Base-by-base conservation (phyloP, 2,888 invertebrate species). In the Sylvicola cinctus region DNA sequence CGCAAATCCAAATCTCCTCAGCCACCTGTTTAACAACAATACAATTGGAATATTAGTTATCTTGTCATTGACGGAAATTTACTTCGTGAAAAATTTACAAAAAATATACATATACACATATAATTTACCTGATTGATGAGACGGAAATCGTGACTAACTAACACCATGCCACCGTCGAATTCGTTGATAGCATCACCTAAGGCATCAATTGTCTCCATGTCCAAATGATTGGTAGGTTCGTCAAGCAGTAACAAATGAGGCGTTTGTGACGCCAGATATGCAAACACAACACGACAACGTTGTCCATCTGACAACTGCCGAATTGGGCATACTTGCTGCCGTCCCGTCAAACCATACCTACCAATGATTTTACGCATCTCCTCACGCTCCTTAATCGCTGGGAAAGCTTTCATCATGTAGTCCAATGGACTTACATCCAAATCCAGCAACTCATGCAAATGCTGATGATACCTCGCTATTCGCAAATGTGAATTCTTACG, bases 321-420 rank as follows among this genome's bases (percentile, higher is more conserved):
- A n/a, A 57, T 57, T 25, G 54, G 57, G 35, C 51, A 48, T 43
- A 83, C 85, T 65, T 93, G 91, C 51, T 98, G 95, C 39, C 91
- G 70, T 4, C 98, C 98, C 1, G 96, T 88, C 32, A 99, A 66
- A 2, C 98, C 98, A 54, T 95, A 99, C 37, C 96, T 72, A 1
- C 98, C 98, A 47, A 99, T 91, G 45, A 98, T 96, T 61, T 91
- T 93, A 38, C 98, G 68, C 96, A 98, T 96, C 58, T 95, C 96
- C 60, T 99, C 98, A 17, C 83, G 74, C 57, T 99, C 98, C 47
- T 95, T 91, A 6, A 98, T 81, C 10, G 85, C 88, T 0, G 98
- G 96, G 59, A 91, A 99, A 46, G 79, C 72, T 49, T 75, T 78
- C 83, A 96, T 76, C 96, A 99, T 98, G 60, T 95, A 99, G 46